Evolutionary conservation across 2,888 invertebrate species (phyloP).

Genomic region (Epinotia ramella): DNA sequence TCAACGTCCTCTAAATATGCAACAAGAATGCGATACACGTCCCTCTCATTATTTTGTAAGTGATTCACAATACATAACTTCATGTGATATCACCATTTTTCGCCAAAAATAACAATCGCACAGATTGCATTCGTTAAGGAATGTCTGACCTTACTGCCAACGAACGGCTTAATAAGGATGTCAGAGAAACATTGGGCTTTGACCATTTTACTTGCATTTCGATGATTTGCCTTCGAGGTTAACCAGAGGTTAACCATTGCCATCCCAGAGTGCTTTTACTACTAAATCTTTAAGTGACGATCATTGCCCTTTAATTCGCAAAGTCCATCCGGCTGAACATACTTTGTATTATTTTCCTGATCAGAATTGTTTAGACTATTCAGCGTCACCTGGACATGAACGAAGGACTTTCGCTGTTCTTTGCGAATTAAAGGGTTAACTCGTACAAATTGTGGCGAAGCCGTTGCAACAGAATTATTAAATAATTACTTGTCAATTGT

Average conservation of each 20-base stretch:
- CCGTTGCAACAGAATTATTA: too few relatives aligned
- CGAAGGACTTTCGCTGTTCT: too few relatives aligned
- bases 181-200: constrained; percentile 21
- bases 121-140: constrained; percentile 31
- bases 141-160: constrained; percentile 40
- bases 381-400: too few relatives aligned
- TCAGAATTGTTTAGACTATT: too few relatives aligned
- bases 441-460: too few relatives aligned
- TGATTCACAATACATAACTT: constrained; percentile 40
- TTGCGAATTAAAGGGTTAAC: too few relatives aligned
- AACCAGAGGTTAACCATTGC: constrained; percentile 28
- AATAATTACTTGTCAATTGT: too few relatives aligned
- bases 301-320: not conserved
- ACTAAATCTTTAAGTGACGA: constrained; percentile 5
- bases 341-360: too few relatives aligned
- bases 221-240: constrained; percentile 37
- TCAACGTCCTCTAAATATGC: constrained; percentile 14
- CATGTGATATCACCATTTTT: constrained; percentile 40
- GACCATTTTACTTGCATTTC: constrained; percentile 34
- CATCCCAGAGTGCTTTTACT: constrained; percentile 5
- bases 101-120: constrained; percentile 40
- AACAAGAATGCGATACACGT: constrained; percentile 29
- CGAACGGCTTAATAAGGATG: constrained; percentile 43
- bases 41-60: constrained; percentile 29
- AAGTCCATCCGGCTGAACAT: too few relatives aligned